Evolutionary conservation across 2,888 invertebrate species (phyloP), one percentile per base, ranked within the genome.

Genomic region (Sacculina carcini): DNA sequence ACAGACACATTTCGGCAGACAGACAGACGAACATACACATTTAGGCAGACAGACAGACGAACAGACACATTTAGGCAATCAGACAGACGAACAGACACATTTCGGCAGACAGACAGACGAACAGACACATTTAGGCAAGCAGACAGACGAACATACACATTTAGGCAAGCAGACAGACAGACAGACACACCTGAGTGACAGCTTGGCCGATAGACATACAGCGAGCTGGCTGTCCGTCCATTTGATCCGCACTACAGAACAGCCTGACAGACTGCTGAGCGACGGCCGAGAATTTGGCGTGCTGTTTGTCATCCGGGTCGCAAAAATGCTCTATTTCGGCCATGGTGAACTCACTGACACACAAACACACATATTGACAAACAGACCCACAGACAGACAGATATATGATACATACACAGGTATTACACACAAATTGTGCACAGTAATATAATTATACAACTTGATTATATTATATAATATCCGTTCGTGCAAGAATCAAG

Each of bases 281-380:
- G 1, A 94, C 73, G 53, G 71, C 68, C 6, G 39, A 24, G 67
- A 99, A 98, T 67, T 94, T 96, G 0, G 82, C 78, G 67, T 94
- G 90, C 55, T 73, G 73, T 63, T 96, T 94, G 59, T 79, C 73
- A 1, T 61, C 66, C 0, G 92, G 87, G 68, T 98, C 94, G 66
- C 94, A 92, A 66, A 99, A 99, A 68, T 99, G 94, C 67, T 99
- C 98, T 60, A 99, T 98, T 71, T 99, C 98, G 54, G 92, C 94
- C 96, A 99, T 96, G 0, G 94, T 96, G 63, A 99, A 99, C 66
- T 99, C 98, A 61, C 94, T 77, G 53, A 12, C 54, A 56, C 12
- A 53, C 40, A 32, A n/a, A n/a, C n/a, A n/a, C n/a, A n/a, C n/a
- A n/a, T n/a, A n/a, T n/a, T n/a, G n/a, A n/a, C n/a, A n/a, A n/a